phyloP scores from a whole-genome alignment of 2,113 vertebrate genomes.

The Hippocampus zosterae region DNA sequence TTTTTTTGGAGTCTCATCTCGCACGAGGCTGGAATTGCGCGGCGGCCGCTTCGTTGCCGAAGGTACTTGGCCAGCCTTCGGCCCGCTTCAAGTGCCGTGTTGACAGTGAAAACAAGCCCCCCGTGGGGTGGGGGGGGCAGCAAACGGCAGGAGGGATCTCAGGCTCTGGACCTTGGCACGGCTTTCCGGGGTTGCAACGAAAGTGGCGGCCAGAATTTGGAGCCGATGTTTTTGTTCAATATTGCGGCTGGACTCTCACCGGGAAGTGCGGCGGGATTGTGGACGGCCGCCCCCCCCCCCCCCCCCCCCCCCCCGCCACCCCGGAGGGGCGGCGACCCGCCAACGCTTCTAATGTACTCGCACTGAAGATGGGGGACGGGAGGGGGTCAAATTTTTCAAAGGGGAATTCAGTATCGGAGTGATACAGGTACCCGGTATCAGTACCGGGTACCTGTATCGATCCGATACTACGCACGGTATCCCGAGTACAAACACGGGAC shows the following conservation, averaged over 20 bases:
- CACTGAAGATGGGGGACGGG: neutral
- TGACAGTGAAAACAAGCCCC: slow-evolving; percentile 70
- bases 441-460: too few relatives aligned
- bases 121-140: neutral
- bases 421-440: too few relatives aligned
- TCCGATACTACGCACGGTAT: too few relatives aligned
- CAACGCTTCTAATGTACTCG: neutral
- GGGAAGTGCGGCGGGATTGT: slow-evolving; percentile 19
- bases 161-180: slow-evolving; percentile 59
- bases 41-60: slow-evolving; percentile 63
- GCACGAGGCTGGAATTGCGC: too few relatives aligned
- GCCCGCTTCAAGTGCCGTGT: slow-evolving; percentile 69
- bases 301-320: too few relatives aligned
- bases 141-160: slow-evolving; percentile 52
- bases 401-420: too few relatives aligned
- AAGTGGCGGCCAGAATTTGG: slow-evolving; percentile 30
- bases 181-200: slow-evolving; percentile 11
- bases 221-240: slow-evolving; percentile 40
- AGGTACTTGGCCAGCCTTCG: slow-evolving; percentile 61
- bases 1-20: too few relatives aligned
- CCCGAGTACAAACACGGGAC: too few relatives aligned
- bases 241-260: slow-evolving; percentile 31
- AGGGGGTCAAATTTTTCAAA: neutral
- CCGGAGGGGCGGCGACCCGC: neutral
- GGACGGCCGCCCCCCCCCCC: too few relatives aligned